Evolutionary conservation across 2,113 vertebrate species (phyloP).

Genomic region (Strix aluco): DNA sequence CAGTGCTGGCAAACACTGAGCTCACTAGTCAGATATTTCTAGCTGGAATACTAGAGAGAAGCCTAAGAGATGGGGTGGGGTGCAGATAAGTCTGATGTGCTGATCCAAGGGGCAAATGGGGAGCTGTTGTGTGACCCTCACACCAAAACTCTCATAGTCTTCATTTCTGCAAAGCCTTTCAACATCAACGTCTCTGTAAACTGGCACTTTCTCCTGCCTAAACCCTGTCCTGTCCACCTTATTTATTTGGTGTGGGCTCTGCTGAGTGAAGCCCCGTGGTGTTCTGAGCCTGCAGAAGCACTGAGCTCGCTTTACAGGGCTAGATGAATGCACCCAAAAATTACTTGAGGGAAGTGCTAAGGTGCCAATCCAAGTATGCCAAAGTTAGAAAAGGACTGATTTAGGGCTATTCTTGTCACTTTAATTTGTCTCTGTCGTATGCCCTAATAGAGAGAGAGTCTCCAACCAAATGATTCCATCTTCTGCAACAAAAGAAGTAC

Average conservation of each 20-base stretch:
- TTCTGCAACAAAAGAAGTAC: neutral
- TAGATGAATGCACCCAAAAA: slow-evolving; percentile 22
- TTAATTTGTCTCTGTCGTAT: slow-evolving; percentile 32
- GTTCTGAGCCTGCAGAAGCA: neutral
- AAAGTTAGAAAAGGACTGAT: slow-evolving; percentile 29
- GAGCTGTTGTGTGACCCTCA: neutral
- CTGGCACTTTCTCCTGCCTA: neutral
- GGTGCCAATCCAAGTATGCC: neutral
- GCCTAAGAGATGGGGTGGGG: neutral
- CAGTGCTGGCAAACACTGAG: neutral
- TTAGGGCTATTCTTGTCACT: slow-evolving; percentile 47
- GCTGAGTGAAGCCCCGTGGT: rapidly evolving
- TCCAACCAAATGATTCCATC: neutral
- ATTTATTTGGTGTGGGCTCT: neutral
- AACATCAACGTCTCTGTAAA: neutral
- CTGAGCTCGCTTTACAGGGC: neutral
- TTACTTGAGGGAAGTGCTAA: neutral
- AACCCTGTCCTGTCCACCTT: neutral
- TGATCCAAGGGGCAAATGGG: neutral
- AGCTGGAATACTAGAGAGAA: neutral
- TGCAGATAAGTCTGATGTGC: neutral
- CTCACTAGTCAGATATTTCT: neutral
- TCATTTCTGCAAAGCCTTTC: neutral
- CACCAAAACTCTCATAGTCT: neutral
- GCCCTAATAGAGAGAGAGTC: neutral